Base-by-base conservation (phyloP, 2,113 vertebrate species). In the Solea solea region DNA sequence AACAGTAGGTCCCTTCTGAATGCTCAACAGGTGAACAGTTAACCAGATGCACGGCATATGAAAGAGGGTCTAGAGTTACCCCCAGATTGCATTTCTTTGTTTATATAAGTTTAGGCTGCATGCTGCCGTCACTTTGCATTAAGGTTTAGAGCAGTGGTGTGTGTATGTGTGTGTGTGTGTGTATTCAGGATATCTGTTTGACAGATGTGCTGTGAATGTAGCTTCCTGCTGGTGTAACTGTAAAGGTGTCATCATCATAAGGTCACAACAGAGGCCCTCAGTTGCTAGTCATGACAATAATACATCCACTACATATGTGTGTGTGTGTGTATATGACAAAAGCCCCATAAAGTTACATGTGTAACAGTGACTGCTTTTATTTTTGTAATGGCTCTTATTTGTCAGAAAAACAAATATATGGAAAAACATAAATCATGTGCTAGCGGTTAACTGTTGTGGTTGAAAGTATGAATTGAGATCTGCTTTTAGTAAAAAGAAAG, bases 1-100 rank as follows among this genome's bases (percentile, higher is more conserved):
- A 82, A 71, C 77, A 87, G 72, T 67, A 73, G 75, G 76, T 87
- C 72, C 70, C 78, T 21, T 9, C 57, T 78, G 81, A 78, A 65
- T 74, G 73, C 78, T 78, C 66, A 80, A 80, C 28, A 54, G 83
- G 80, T 86, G 81, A 89, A 82, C 86, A 67, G 75, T 87, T 83
- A 88, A 83, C 81, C 86, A 90, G 84, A 82, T 86, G 82, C 82
- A 70, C 56, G 1, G 59, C 77, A 81, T 77, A 84, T 87, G 78
- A 88, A 82, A 84, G 61, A 21, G n/a, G 10, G 70, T 76, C 64
- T 86, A 78, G 48, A n/a, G 44, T 86, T 92, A 75, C 85, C 5
- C n/a, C 50, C 51, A 61, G 73, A 85, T 75, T 73, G 58, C 46
- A 69, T 80, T 79, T 79, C 81, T 78, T 56, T 74, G 64, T 82